These are phyloP conservation scores for Perodicticus potto DNA, from an alignment of 2,797 vertebrate genomes.

Conservation along the genomic window DNA sequence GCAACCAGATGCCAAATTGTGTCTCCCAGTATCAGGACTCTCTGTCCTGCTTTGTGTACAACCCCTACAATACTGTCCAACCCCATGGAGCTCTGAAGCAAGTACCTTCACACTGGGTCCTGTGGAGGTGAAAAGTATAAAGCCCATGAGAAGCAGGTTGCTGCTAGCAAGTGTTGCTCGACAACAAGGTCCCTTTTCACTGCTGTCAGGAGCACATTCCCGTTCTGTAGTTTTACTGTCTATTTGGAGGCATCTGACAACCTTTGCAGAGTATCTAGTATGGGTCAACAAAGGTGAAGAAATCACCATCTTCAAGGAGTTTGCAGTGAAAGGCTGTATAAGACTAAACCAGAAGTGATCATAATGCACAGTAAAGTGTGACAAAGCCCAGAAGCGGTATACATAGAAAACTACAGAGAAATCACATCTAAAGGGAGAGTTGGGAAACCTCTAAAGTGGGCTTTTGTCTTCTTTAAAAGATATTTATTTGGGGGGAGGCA, in stretches of 20 bases:
- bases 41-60: background rate
- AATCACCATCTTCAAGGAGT: background rate
- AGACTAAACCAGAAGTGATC: background rate
- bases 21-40: background rate
- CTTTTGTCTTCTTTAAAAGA: background rate
- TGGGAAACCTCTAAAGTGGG: background rate
- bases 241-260: background rate
- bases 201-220: background rate
- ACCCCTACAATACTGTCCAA: too few relatives aligned
- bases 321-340: background rate
- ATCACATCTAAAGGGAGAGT: background rate
- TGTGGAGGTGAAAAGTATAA: background rate
- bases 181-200: background rate
- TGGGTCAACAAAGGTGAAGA: background rate
- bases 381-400: background rate
- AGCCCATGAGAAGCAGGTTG: background rate
- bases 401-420: background rate
- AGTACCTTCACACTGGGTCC: background rate
- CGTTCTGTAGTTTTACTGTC: background rate
- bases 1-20: background rate
- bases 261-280: background rate
- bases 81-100: background rate
- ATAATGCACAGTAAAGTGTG: background rate
- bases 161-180: background rate
- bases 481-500: background rate